These are phyloP conservation scores for Molanna angustata DNA, from an alignment of 2,888 invertebrate species.

Conservation along the genomic window DNA sequence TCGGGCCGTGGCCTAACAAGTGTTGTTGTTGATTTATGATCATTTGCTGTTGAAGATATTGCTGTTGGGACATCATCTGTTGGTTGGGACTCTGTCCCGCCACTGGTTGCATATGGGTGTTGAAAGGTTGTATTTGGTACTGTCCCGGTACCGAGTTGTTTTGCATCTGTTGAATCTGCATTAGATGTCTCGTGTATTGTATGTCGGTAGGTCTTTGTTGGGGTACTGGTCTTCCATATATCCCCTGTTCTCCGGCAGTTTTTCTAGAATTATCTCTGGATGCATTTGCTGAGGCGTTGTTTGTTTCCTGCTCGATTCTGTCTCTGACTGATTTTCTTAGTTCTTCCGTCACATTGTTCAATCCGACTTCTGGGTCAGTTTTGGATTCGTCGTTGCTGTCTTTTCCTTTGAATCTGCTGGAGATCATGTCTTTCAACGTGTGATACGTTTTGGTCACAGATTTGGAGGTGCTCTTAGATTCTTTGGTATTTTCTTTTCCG, in stretches of 20 bases:
- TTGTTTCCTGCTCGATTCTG: constrained; percentile 37
- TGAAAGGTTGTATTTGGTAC: constrained; percentile 38
- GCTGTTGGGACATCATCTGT: constrained; percentile 48
- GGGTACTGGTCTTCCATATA: constrained; percentile 59
- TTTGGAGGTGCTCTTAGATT: constrained; percentile 57
- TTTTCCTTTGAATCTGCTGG: constrained; percentile 71
- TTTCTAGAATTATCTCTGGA: constrained; percentile 48
- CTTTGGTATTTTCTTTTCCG: constrained; percentile 57
- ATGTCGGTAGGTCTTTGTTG: constrained; percentile 43
- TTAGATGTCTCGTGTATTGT: constrained; percentile 38
- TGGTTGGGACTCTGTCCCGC: constrained; percentile 35
- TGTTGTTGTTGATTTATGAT: constrained; percentile 45
- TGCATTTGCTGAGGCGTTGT: constrained; percentile 39
- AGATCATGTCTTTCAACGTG: constrained; percentile 80
- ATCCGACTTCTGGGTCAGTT: constrained; percentile 50
- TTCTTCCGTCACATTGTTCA: constrained; percentile 64
- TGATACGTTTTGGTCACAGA: constrained; percentile 78
- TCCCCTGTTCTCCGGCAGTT: constrained; percentile 53
- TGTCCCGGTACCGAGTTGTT: constrained; percentile 45
- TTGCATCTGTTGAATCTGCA: constrained; percentile 45
- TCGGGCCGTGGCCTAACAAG: constrained; percentile 29
- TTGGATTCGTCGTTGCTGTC: constrained; percentile 56
- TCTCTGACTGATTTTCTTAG: constrained; percentile 47
- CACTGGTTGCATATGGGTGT: constrained; percentile 35
- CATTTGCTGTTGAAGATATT: constrained; percentile 52